Evolutionary conservation across 1,140 invertebrate genomes (phyloP).

Genomic region (Lineus longissimus): DNA sequence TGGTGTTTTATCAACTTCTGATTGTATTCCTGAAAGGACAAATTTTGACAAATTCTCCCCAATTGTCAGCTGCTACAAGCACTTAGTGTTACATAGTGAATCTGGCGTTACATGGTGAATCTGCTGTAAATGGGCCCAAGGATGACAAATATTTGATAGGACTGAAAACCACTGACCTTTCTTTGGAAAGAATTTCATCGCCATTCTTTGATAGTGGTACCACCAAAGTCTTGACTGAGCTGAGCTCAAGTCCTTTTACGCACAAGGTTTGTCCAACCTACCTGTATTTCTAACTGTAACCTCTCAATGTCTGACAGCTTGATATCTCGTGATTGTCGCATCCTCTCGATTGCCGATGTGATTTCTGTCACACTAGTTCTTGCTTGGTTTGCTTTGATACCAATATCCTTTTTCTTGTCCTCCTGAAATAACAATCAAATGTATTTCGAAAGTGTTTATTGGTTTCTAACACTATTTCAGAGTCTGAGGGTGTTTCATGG

Average conservation of each 20-base stretch:
- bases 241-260: neutral
- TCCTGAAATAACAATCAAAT: constrained; percentile 56
- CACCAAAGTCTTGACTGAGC: no score
- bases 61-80: neutral
- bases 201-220: no score
- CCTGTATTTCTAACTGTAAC: constrained; percentile 65
- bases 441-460: neutral
- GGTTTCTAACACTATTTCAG: neutral
- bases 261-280: constrained; percentile 17
- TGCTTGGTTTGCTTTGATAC: constrained; percentile 82
- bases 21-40: constrained; percentile 32
- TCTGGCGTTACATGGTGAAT: no score
- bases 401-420: constrained; percentile 81
- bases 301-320: constrained; percentile 85
- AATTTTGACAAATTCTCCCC: neutral
- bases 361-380: constrained; percentile 83
- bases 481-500: no score
- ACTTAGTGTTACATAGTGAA: no score
- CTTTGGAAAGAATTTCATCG: no score
- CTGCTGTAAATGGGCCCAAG: no score
- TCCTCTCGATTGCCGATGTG: constrained; percentile 93
- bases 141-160: no score
- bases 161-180: no score
- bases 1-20: constrained; percentile 32
- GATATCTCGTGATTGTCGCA: constrained; percentile 78